phyloP scores from a whole-genome alignment of 2,888 invertebrate genomes.

The Cabera pusaria region DNA sequence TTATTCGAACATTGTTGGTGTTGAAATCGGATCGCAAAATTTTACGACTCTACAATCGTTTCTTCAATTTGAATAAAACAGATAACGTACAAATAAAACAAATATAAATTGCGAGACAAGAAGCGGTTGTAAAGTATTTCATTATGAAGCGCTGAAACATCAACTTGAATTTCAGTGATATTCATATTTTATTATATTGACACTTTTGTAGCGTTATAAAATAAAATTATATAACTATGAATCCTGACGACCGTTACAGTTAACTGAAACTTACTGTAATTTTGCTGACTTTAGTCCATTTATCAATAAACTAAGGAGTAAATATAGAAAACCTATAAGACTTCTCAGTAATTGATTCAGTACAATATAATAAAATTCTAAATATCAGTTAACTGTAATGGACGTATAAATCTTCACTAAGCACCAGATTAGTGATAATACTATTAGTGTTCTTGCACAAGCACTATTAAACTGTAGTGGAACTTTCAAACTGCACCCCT shows the following conservation, averaged over 20 bases:
- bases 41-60: slow-evolving; percentile 45
- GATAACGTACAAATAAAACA: slow-evolving; percentile 33
- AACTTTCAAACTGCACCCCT: slow-evolving; percentile 47
- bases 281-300: too few relatives aligned
- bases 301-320: too few relatives aligned
- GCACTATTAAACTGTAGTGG: slow-evolving; percentile 51
- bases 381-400: slow-evolving; percentile 27
- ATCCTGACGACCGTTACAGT: slow-evolving; percentile 21
- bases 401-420: slow-evolving; percentile 44
- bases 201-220: slow-evolving; percentile 29
- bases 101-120: slow-evolving; percentile 31
- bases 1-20: slow-evolving; percentile 18
- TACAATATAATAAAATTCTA: too few relatives aligned
- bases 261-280: background rate
- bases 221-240: too few relatives aligned
- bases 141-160: slow-evolving; percentile 39
- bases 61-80: slow-evolving; percentile 41
- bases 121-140: slow-evolving; percentile 45
- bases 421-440: slow-evolving; percentile 46
- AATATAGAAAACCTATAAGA: too few relatives aligned
- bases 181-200: slow-evolving; percentile 30
- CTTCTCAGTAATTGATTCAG: too few relatives aligned
- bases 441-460: slow-evolving; percentile 58
- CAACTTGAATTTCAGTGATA: slow-evolving; percentile 35
- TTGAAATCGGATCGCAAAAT: slow-evolving; percentile 44